These are phyloP conservation scores for Semotilus atromaculatus DNA, from an alignment of 2,797 vertebrate species.

Conservation along the genomic window DNA sequence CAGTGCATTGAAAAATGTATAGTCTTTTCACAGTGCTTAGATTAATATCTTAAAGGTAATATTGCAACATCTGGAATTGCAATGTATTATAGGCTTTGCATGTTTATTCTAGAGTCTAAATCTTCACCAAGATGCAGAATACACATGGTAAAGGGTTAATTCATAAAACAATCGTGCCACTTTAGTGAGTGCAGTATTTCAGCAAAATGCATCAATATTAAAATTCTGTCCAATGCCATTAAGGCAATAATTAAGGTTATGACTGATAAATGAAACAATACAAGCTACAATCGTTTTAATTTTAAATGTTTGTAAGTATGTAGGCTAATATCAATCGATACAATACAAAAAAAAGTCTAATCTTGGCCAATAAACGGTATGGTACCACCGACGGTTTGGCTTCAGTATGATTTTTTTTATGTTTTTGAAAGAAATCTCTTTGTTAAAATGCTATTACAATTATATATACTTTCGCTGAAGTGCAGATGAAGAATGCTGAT, in stretches of 20 bases:
- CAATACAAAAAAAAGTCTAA: not conserved
- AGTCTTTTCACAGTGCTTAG: not conserved
- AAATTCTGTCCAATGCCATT: not conserved
- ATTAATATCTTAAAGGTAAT: slow-evolving; percentile 15
- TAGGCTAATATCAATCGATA: not conserved
- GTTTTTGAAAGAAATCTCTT: not conserved
- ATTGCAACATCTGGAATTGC: slow-evolving; percentile 17
- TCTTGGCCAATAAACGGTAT: not conserved
- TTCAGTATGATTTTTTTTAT: not conserved
- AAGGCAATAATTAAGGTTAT: not conserved
- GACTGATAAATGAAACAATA: not conserved
- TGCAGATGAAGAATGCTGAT: too few species aligned
- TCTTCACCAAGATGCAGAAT: not conserved
- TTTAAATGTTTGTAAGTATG: not conserved
- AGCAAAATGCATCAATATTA: not conserved
- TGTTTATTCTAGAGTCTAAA: not conserved
- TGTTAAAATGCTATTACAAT: not conserved
- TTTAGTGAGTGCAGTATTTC: not conserved
- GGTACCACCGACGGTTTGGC: not conserved
- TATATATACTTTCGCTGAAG: too few species aligned
- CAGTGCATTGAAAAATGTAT: not conserved
- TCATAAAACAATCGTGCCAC: not conserved
- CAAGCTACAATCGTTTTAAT: not conserved
- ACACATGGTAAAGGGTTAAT: not conserved
- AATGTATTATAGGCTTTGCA: not conserved